Conservation (phyloP, 2,797 vertebrate species). For the Chelmon rostratus region DNA sequence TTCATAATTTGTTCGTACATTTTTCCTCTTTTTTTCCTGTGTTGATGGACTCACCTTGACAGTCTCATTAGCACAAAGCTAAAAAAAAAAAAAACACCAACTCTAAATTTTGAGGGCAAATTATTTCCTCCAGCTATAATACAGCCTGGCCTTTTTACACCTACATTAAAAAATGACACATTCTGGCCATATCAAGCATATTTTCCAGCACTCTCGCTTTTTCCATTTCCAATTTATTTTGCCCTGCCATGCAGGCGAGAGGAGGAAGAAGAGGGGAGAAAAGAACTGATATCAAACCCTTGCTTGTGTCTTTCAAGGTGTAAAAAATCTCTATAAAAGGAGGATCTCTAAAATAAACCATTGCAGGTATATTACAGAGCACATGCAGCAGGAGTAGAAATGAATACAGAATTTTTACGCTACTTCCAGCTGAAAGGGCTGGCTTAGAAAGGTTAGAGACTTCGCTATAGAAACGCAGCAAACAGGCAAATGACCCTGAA, state of each 20-base stretch:
- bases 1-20: slow-evolving; percentile 42
- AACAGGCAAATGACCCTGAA: neutral
- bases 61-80: slow-evolving; percentile 65
- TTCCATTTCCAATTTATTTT: slow-evolving; percentile 64
- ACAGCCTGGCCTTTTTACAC: slow-evolving; percentile 50
- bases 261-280: neutral
- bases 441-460: neutral
- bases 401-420: neutral
- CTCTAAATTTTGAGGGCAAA: slow-evolving; percentile 59
- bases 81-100: slow-evolving; percentile 31
- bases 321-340: slow-evolving; percentile 14
- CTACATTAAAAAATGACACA: slow-evolving; percentile 61
- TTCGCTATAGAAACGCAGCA: neutral
- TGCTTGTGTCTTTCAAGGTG: slow-evolving; percentile 30
- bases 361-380: neutral
- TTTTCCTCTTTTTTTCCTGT: neutral
- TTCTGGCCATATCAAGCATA: slow-evolving; percentile 57
- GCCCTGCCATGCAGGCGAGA: slow-evolving; percentile 23
- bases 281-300: slow-evolving; percentile 16
- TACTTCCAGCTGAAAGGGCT: neutral
- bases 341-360: slow-evolving; percentile 7
- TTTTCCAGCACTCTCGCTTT: slow-evolving; percentile 46
- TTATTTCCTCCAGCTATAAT: slow-evolving; percentile 68
- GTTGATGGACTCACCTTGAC: slow-evolving; percentile 65
- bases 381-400: neutral